Evolutionary conservation across 1,140 invertebrate genomes (phyloP), one percentile per base, ranked within the genome.

Genomic region (Drosophila asahinai): DNA sequence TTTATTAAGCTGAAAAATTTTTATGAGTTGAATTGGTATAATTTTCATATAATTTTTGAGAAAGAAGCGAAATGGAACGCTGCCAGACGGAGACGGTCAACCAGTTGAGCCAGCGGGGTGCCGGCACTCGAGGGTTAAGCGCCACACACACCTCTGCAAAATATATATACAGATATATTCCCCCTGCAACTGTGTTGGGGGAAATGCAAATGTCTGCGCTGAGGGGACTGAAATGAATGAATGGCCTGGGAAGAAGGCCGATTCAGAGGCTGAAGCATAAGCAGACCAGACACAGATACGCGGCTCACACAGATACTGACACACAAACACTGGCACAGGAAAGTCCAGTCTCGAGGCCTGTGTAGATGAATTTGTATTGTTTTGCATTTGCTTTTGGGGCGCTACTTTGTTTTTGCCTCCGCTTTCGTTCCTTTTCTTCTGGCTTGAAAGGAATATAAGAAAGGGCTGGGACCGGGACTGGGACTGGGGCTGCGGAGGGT

Each of bases 11-110:
- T 87, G 86, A 77, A 91, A 91, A 91, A 87, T 84, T 81, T 91
- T 91, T 91, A 91, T 91, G 89, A 91, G 83, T 91, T 77, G 87
- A 90, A 87, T 91, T 91, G 83, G 89, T 91, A 91, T 91, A 91
- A 91, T 91, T 91, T 91, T 91, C 89, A 91, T 91, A 91, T 91
- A 91, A 91, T 91, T 90, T 89, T 90, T 82, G 74, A 81, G 66
- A 89, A 73, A 65, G 73, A 89, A 87, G 73, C 84, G 73, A 89
- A 89, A 89, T 81, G 84, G 86, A 87, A 87, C 84, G 84, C 64
- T 68, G 64, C 81, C 55, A 70, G 64, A 61, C 71, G 73, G 22
- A 22, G 52, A 79, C 54, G 27, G 64, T 77, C 82, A 86, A 86
- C 83, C 83, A 86, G 83, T 86, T 86, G 83, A 86, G 70, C 83